Evolutionary conservation across 2,888 invertebrate species (phyloP), one percentile per base, ranked within the genome.

Genomic region (Nebria salina): DNA sequence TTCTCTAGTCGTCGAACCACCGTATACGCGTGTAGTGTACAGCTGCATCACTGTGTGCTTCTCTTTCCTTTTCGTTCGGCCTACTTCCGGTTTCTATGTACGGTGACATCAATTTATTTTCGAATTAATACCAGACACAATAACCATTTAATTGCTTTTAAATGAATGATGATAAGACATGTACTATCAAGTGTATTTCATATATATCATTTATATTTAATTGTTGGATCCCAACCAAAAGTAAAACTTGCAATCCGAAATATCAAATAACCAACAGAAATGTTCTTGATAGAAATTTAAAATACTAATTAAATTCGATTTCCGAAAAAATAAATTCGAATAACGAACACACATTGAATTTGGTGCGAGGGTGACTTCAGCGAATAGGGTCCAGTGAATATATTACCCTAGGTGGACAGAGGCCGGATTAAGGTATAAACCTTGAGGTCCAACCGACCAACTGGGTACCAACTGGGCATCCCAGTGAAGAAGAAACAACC

Each of bases 391-490:
- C 20, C n/a, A 9, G 80, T 80, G 80, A 80, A 80, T 80, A 80
- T 75, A 80, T 80, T 75, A 75, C 64, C 42, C 70, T 70, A 66
- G 72, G 70, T 80, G 80, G 75, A 75, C 80, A 80, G 54, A 26
- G 80, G 75, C 75, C 80, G 80, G 80, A 75, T 80, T 80, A 80
- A 80, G 80, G 80, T 80, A 80, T 80, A 80, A 80, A 80, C 74
- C 80, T 20, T 25, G 41, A 34, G 73, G 76, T 15, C 65, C 65
- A 7, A 11, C 8, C 77, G 64, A 73, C 73, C 76, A 76, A 73
- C 78, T 78, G 72, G 72, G 78, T 26, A 72, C 77, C 26, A 64
- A 13, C 54, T 42, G 34, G 20, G 13, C 75, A 25, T 66, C 68
- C 68, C 42, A 68, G 64, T 54, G 78, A 78, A 78, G 78, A 72